Base-by-base conservation (phyloP, 2,797 vertebrate species). In the Pyrocephalus nanus region DNA sequence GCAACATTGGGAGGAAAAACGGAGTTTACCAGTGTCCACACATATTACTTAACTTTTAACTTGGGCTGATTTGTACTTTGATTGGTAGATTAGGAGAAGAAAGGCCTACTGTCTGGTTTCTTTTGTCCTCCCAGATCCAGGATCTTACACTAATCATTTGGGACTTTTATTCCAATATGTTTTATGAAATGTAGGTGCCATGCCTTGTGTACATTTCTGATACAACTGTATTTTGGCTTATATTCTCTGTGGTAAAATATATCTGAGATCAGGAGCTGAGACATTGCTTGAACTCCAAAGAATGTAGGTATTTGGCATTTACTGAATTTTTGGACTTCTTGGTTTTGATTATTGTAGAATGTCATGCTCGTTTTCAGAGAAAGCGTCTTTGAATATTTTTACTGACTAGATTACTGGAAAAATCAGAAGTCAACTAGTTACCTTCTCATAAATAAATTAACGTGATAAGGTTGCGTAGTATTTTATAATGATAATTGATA, bases 401-500 rank as follows among this genome's bases (percentile, higher is more conserved):
- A 57, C 65, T 82, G 53, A 90, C 77, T 93, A 85, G 87, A 72
- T 97, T 91, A 76, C 64, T 90, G 86, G 54, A 54, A 43, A 84
- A 88, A 86, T 34, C 93, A 95, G 86, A 97, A 97, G 81, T 92
- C 92, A 94, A 55, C 96, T 96, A 85, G 96, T 96, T 96, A 96
- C 81, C 57, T 86, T 95, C 93, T 96, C 89, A 94, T 97, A 94
- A 96, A 95, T 97, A 95, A 97, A 96, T 97, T 94, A 97, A 86
- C 75, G 92, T 97, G 90, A 91, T 96, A 96, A 91, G 92, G 95
- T 95, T 97, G 94, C 93, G 57, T 94, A 86, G 95, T 98, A 94
- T 96, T 97, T 97, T 97, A 92, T 97, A 95, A 97, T 97, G 97
- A 96, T 97, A 96, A 96, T 96, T 98, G 97, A 97, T 97, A 97